These are phyloP conservation scores for Caenorhabditis uteleia DNA, from an alignment of 2,888 invertebrate species.

Conservation along the genomic window DNA sequence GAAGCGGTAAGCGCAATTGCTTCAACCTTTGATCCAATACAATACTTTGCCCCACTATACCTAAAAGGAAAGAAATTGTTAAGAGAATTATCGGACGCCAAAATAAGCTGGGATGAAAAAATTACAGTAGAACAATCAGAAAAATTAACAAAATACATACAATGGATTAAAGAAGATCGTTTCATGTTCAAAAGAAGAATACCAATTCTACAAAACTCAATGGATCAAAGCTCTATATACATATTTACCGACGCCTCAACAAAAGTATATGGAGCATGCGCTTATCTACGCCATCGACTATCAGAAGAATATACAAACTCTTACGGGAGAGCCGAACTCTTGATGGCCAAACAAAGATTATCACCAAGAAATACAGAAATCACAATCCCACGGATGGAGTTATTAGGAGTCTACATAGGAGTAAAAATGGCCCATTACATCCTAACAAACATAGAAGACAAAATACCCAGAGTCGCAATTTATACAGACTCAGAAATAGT, in stretches of 20 bases:
- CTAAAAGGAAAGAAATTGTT: background rate
- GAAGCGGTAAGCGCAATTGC: background rate
- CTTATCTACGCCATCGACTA: background rate
- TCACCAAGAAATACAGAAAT: constrained; percentile 1
- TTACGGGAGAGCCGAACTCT: background rate
- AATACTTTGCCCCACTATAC: background rate
- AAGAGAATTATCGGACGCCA: background rate
- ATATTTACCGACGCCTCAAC: background rate
- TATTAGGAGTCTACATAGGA: constrained; percentile 7
- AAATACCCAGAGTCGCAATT: background rate
- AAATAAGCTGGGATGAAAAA: background rate
- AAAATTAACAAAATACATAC: background rate
- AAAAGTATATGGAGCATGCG: background rate
- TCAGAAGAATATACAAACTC: background rate
- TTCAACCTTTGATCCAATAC: background rate
- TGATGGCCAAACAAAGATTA: constrained; percentile 3
- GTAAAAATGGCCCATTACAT: constrained; percentile 1
- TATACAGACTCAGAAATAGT: constrained; percentile 9
- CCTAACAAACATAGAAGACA: background rate
- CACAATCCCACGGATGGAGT: constrained; percentile 4
- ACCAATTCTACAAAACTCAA: background rate
- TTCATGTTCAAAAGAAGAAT: background rate
- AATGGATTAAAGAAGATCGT: background rate
- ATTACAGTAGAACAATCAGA: background rate
- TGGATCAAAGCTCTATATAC: background rate